Conservation (phyloP, 2,113 vertebrate species). For the Chaenocephalus aceratus region DNA sequence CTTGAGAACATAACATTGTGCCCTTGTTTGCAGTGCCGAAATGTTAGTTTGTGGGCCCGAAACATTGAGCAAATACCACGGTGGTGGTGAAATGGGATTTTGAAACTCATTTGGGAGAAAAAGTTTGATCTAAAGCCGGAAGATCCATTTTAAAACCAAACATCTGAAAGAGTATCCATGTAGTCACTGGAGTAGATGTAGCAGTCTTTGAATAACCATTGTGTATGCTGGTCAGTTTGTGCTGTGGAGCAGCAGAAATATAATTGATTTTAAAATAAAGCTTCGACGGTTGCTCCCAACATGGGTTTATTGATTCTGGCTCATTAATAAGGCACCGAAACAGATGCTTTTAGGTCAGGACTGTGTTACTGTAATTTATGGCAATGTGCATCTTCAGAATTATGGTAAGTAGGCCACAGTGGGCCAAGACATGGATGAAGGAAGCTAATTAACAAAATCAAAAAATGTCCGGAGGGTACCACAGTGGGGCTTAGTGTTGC, state of each 20-base stretch:
- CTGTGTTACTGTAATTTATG: slow-evolving; percentile 5
- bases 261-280: slow-evolving; percentile 21
- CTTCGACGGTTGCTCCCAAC: neutral
- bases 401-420: slow-evolving; percentile 27
- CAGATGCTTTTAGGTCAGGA: neutral
- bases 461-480: slow-evolving; percentile 27
- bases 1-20: neutral
- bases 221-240: slow-evolving; percentile 5
- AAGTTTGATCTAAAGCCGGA: neutral
- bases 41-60: neutral
- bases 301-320: slow-evolving; percentile 17
- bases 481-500: slow-evolving; percentile 33
- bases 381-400: slow-evolving; percentile 20
- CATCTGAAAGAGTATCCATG: slow-evolving; percentile 21
- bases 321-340: neutral
- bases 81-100: slow-evolving; percentile 9
- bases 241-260: neutral
- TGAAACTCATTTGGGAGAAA: neutral
- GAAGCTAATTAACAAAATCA: slow-evolving; percentile 49
- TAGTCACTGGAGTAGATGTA: slow-evolving; percentile 6
- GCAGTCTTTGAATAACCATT: slow-evolving; percentile 14
- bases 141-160: slow-evolving; percentile 15
- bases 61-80: slow-evolving; percentile 4
- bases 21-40: slow-evolving; percentile 3
- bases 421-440: slow-evolving; percentile 34